Evolutionary conservation across 53 echinoderm and acorn worm species (phyloP).

Genomic region (Mesocentrotus franciscanus): DNA sequence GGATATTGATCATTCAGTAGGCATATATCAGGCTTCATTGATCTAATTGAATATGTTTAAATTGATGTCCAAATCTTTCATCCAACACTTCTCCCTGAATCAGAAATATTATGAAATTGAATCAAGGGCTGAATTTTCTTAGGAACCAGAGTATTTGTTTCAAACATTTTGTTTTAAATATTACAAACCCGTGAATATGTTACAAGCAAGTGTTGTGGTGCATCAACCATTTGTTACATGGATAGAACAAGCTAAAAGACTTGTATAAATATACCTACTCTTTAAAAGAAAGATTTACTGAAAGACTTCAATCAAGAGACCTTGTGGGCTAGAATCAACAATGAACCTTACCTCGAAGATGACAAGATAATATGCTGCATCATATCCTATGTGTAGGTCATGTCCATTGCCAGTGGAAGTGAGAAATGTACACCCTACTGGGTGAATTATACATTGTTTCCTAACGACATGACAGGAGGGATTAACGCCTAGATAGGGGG

Average conservation of each 20-base stretch:
- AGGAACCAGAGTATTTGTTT: no score
- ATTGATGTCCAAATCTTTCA: no score
- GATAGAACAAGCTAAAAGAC: no score
- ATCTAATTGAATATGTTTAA: not conserved
- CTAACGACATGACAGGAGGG: not conserved
- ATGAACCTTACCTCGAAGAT: not conserved
- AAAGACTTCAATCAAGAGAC: not conserved
- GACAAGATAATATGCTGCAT: slow-evolving; percentile 5
- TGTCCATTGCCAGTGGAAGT: slow-evolving; percentile 19
- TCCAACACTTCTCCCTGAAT: no score
- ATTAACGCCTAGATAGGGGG: not conserved
- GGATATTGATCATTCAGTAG: not conserved
- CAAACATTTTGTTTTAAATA: no score
- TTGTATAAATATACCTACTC: no score
- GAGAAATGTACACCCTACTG: not conserved
- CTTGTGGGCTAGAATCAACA: not conserved
- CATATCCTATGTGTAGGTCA: not conserved
- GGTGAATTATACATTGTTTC: slow-evolving; percentile 45
- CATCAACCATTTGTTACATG: no score
- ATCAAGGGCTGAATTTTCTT: no score
- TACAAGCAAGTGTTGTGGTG: no score
- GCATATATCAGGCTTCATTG: not conserved
- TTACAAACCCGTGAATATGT: no score
- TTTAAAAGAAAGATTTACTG: no score
- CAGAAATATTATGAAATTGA: no score